These are phyloP conservation scores for Marcusenius ussheri DNA, from an alignment of 2,113 vertebrate species.

Conservation along the genomic window DNA sequence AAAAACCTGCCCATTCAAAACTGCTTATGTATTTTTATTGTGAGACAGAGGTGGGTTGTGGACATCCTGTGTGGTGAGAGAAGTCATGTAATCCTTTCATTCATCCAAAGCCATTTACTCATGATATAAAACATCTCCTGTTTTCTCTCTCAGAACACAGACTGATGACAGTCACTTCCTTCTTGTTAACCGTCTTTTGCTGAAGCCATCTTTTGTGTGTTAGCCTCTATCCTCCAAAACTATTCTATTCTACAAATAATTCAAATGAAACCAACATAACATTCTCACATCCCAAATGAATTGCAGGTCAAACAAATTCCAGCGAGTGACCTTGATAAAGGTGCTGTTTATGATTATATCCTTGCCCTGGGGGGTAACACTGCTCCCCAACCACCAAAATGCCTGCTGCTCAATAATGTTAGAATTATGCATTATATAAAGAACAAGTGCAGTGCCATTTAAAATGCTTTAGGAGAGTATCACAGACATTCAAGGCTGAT, in stretches of 20 bases:
- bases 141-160: background rate
- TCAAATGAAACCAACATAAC: background rate
- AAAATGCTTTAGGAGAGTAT: background rate
- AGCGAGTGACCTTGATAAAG: background rate
- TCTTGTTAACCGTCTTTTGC: background rate
- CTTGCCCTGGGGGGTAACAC: background rate
- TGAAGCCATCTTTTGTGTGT: background rate
- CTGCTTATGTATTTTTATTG: background rate
- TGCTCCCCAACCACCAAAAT: background rate
- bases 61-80: background rate
- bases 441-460: background rate
- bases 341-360: background rate
- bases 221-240: background rate
- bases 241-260: background rate
- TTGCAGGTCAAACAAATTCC: constrained; percentile 5
- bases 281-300: background rate
- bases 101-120: background rate
- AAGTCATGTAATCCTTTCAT: background rate
- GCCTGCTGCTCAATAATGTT: background rate
- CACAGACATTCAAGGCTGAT: background rate
- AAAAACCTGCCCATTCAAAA: background rate
- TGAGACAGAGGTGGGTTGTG: background rate
- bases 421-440: background rate
- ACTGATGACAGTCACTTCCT: background rate
- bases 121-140: background rate